Evolutionary conservation across 1,140 invertebrate species (phyloP).

Genomic region (Cecropterus lyciades): DNA sequence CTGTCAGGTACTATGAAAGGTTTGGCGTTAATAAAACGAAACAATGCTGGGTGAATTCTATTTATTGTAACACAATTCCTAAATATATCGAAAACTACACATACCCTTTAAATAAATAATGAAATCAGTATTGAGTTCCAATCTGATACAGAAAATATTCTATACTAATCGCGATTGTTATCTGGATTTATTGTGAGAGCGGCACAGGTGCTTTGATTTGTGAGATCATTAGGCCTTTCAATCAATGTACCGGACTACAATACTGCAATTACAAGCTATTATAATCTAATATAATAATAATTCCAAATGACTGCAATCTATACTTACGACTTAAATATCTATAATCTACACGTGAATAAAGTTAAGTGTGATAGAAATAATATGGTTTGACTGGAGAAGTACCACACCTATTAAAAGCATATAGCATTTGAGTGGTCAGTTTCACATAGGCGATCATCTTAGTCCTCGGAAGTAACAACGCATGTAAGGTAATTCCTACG

Average conservation of each 20-base stretch:
- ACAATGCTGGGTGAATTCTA: background rate
- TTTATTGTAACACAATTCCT: slow-evolving; percentile 20
- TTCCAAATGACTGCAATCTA: background rate
- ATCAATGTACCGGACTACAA: slow-evolving; percentile 11
- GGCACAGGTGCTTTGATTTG: slow-evolving; percentile 21
- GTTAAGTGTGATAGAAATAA: too few relatives aligned
- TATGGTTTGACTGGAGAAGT: too few relatives aligned
- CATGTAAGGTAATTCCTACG: too few relatives aligned
- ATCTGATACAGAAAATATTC: slow-evolving; percentile 5
- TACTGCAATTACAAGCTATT: slow-evolving; percentile 22
- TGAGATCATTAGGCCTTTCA: slow-evolving; percentile 20
- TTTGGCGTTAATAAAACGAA: background rate
- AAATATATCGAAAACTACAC: slow-evolving; percentile 2
- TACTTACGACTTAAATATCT: background rate
- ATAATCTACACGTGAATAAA: too few relatives aligned
- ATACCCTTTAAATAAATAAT: slow-evolving; percentile 16
- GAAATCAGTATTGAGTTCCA: background rate
- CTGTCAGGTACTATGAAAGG: background rate
- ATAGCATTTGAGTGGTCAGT: too few relatives aligned
- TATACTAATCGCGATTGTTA: slow-evolving; percentile 8
- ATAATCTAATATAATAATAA: background rate
- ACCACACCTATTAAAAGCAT: too few relatives aligned
- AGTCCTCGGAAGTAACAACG: too few relatives aligned
- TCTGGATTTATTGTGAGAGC: slow-evolving; percentile 22
- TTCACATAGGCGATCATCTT: too few relatives aligned